Evolutionary conservation across 2,888 invertebrate species (phyloP).

Genomic region (Andrena praecox): DNA sequence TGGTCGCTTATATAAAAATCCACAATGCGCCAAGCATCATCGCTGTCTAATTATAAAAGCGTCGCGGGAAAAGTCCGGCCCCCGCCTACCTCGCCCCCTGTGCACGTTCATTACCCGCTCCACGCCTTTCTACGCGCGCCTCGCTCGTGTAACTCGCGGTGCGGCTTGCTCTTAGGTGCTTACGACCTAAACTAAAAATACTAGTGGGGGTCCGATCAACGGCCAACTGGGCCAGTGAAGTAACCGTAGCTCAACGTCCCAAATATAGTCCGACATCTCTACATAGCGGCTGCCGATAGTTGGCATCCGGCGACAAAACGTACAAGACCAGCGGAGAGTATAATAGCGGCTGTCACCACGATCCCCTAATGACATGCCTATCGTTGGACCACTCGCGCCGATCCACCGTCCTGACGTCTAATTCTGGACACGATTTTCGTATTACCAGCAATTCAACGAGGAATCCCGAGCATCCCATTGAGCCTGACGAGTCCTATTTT

Average conservation of each 20-base stretch:
- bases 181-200: constrained; percentile 77
- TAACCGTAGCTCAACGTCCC: constrained; percentile 77
- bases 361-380: constrained; percentile 67
- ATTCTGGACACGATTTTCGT: constrained; percentile 41
- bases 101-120: constrained; percentile 64
- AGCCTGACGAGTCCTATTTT: neutral
- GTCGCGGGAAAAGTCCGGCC: constrained; percentile 53
- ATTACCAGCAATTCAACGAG: constrained; percentile 4
- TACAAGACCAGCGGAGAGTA: constrained; percentile 54
- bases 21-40: constrained; percentile 71
- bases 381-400: constrained; percentile 36
- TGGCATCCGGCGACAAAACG: constrained; percentile 62
- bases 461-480: constrained; percentile 12
- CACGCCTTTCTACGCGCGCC: constrained; percentile 17
- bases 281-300: constrained; percentile 66
- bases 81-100: neutral
- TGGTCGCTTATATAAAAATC: constrained; percentile 71
- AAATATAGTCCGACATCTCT: constrained; percentile 81
- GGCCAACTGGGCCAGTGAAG: constrained; percentile 81
- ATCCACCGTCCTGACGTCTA: constrained; percentile 26
- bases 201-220: constrained; percentile 71
- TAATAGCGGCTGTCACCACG: constrained; percentile 73
- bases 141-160: constrained; percentile 67
- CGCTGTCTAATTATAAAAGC: constrained; percentile 72
- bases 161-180: constrained; percentile 56